phyloP scores from a whole-genome alignment of 2,888 invertebrate species.

The Tiphia femorata region DNA sequence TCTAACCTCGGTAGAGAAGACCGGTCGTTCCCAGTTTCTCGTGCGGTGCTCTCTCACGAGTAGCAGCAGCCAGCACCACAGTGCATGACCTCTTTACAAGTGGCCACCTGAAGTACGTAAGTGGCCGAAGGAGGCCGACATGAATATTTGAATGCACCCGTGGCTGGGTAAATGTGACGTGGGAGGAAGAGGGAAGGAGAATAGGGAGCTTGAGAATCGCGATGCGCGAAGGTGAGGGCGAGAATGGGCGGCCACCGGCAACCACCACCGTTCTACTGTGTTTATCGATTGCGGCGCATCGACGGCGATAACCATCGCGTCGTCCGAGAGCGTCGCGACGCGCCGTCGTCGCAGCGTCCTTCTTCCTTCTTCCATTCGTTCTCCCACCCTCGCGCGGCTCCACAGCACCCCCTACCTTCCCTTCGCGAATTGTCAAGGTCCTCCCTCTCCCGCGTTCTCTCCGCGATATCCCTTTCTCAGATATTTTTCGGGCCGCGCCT shows the following conservation, averaged over 20 bases:
- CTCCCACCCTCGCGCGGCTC: no score
- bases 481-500: neutral
- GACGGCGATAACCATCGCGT: constrained; percentile 34
- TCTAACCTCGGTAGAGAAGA: no score
- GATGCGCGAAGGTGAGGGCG: no score
- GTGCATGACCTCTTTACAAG: constrained; percentile 5
- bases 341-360: constrained; percentile 20
- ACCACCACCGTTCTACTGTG: no score
- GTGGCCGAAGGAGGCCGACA: constrained; percentile 30
- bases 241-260: constrained; percentile 31
- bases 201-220: constrained; percentile 23
- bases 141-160: constrained; percentile 47
- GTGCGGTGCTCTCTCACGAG: no score
- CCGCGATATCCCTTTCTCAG: constrained; percentile 2
- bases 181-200: constrained; percentile 19
- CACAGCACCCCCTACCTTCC: no score
- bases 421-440: constrained; percentile 46
- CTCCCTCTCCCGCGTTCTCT: constrained; percentile 13
- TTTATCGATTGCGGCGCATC: constrained; percentile 48
- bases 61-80: no score
- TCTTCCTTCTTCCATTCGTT: constrained; percentile 1
- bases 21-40: no score
- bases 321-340: constrained; percentile 36
- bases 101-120: neutral
- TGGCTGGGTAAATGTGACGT: neutral